Evolutionary conservation across 1,140 invertebrate genomes (phyloP), one percentile per base, ranked within the genome.

Genomic region (Ooceraea biroi): DNA sequence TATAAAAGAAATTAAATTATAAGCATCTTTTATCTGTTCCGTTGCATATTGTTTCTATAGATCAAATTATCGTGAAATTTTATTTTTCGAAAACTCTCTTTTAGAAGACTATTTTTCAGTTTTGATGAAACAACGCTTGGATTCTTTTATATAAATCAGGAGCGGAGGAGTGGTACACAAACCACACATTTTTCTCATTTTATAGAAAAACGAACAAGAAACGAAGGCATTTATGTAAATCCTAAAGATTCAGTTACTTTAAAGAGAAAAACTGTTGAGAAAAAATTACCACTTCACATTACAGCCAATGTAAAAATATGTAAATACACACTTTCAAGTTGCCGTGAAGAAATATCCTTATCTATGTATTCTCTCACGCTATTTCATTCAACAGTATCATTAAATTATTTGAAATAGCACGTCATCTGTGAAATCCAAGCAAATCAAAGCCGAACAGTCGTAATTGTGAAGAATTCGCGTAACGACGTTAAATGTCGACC

Each of bases 381-480:
- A 7, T 36, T 2, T 36, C 36, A 7, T 36, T 36, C n/a, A n/a
- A n/a, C n/a, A n/a, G n/a, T n/a, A n/a, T n/a, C n/a, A n/a, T n/a
- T n/a, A n/a, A n/a, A n/a, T n/a, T n/a, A n/a, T n/a, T n/a, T n/a
- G n/a, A n/a, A n/a, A n/a, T n/a, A n/a, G n/a, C n/a, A n/a, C n/a
- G n/a, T n/a, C n/a, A n/a, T n/a, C n/a, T n/a, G n/a, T n/a, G n/a
- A n/a, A n/a, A n/a, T n/a, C n/a, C n/a, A 36, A 36, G 7, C 36
- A 36, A 36, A 36, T 7, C 46, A 76, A 77, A 10, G 10, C 30
- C 58, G 17, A 22, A 44, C 52, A 69, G 71, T 80, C 14, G 22
- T 22, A 25, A 74, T 74, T 17, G 27, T 11, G 7, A 63, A 2
- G 17, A 14, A 74, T 57, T 52, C 12, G 14, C 25, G 0, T 17